Conservation (phyloP, 2,113 vertebrate genomes). For the Leptobrachium ailaonicum region DNA sequence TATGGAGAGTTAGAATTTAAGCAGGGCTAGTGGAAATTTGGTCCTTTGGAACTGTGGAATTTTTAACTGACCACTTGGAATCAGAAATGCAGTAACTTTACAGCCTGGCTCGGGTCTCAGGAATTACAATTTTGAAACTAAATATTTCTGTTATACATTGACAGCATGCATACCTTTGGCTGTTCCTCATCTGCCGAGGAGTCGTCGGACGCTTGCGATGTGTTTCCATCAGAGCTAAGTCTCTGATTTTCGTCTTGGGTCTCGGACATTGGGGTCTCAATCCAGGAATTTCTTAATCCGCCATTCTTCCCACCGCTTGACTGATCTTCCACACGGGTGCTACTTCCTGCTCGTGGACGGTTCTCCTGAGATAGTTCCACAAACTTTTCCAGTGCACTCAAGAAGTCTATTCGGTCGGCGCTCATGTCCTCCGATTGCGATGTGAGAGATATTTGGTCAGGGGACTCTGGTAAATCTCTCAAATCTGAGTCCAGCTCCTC, state of each 20-base stretch:
- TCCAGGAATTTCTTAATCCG: slow-evolving; percentile 53
- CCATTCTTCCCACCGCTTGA: slow-evolving; percentile 62
- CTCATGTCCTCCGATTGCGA: slow-evolving; percentile 68
- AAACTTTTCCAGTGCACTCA: slow-evolving; percentile 91
- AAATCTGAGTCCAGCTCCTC: slow-evolving; percentile 68
- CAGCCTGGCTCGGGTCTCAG: too few species aligned
- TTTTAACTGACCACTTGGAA: too few species aligned
- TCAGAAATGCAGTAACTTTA: too few species aligned
- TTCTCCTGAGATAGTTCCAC: slow-evolving; percentile 86
- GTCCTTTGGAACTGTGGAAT: too few species aligned
- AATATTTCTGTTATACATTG: neutral
- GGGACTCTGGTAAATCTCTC: slow-evolving; percentile 67
- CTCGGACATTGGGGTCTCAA: slow-evolving; percentile 60
- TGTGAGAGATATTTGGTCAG: slow-evolving; percentile 61
- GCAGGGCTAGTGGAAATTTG: too few species aligned
- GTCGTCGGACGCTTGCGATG: slow-evolving; percentile 70
- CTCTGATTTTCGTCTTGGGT: slow-evolving; percentile 54
- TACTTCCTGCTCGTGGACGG: slow-evolving; percentile 62
- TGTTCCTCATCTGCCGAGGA: slow-evolving; percentile 71
- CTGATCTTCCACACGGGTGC: slow-evolving; percentile 71
- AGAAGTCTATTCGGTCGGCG: slow-evolving; percentile 88
- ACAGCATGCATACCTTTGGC: slow-evolving; percentile 65
- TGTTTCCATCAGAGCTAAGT: slow-evolving; percentile 58
- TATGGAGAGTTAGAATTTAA: too few species aligned
- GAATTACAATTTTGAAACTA: too few species aligned